These are phyloP conservation scores for Chalcis sispes DNA, from an alignment of 2,888 invertebrate species.

Conservation along the genomic window DNA sequence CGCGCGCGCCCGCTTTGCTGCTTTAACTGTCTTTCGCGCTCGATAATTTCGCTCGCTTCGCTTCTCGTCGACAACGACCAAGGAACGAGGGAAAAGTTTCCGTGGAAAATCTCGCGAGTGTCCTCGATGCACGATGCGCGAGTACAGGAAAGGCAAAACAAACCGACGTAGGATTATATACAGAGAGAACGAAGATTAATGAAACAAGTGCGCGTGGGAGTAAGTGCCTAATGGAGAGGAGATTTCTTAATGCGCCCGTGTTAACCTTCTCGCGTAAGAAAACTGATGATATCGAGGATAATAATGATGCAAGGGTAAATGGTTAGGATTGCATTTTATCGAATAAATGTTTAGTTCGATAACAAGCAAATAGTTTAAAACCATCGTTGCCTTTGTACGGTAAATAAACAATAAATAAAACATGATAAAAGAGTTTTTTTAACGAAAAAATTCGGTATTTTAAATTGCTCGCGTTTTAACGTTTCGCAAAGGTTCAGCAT, in stretches of 20 bases:
- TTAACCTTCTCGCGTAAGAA: slow-evolving; percentile 20
- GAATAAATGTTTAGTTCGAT: too few relatives aligned
- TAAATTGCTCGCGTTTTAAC: too few relatives aligned
- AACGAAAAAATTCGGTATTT: too few relatives aligned
- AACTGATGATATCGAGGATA: neutral
- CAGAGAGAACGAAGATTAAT: slow-evolving; percentile 48
- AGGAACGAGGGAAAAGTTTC: slow-evolving; percentile 17
- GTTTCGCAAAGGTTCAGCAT: too few relatives aligned
- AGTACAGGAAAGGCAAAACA: too few relatives aligned
- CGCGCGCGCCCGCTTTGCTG: neutral
- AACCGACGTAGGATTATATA: too few relatives aligned
- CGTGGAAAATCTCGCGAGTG: slow-evolving; percentile 18
- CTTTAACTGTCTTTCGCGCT: slow-evolving; percentile 24
- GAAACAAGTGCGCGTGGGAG: slow-evolving; percentile 17
- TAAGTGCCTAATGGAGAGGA: neutral
- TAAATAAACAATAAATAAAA: too few relatives aligned
- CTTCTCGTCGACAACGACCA: neutral
- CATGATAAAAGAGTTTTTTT: neutral
- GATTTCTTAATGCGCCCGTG: slow-evolving; percentile 9
- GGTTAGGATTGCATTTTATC: too few relatives aligned
- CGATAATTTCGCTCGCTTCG: slow-evolving; percentile 24
- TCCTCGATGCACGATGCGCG: neutral
- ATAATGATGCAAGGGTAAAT: neutral
- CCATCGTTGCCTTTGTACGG: too few relatives aligned
- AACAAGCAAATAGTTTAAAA: too few relatives aligned